Percentiles rank a stretch among this genome's conserved stretches.
phyloP scores from a whole-genome alignment of 2,888 invertebrate genomes.

The Trisateles emortualis region DNA sequence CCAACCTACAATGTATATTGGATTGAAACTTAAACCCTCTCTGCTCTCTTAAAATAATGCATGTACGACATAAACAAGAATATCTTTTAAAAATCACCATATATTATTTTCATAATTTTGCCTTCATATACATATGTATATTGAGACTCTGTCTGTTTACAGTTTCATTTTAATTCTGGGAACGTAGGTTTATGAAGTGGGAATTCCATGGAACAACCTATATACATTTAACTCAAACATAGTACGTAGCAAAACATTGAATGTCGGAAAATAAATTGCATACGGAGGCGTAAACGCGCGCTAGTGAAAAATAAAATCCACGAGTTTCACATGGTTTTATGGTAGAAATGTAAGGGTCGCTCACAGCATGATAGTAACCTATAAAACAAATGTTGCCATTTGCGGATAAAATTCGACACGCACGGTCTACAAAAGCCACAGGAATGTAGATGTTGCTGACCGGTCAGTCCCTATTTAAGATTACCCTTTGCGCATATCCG shows the following conservation, averaged over 20 bases:
- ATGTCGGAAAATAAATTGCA: slow-evolving; percentile 25
- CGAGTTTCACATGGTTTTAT: slow-evolving; percentile 37
- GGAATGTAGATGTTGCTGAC: slow-evolving; percentile 40
- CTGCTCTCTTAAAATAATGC: no score
- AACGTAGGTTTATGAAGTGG: background rate
- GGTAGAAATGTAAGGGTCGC: slow-evolving; percentile 34
- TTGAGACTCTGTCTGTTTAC: no score
- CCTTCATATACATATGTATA: no score
- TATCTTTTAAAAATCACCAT: no score
- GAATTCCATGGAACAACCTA: slow-evolving; percentile 5
- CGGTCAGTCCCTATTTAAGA: slow-evolving; percentile 33
- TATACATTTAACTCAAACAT: slow-evolving; percentile 21
- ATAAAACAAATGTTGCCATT: slow-evolving; percentile 45
- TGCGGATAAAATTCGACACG: slow-evolving; percentile 43
- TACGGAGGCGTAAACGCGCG: slow-evolving; percentile 12
- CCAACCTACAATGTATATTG: no score
- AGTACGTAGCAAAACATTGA: slow-evolving; percentile 20
- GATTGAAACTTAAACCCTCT: no score
- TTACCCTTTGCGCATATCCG: slow-evolving; percentile 38
- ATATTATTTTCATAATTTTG: no score
- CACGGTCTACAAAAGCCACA: slow-evolving; percentile 43
- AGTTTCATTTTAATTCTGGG: no score
- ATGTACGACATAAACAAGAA: no score
- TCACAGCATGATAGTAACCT: slow-evolving; percentile 34
- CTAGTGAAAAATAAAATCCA: slow-evolving; percentile 38